These are phyloP conservation scores for Orchesella cincta DNA, from an alignment of 1,140 invertebrate genomes.

Conservation along the genomic window DNA sequence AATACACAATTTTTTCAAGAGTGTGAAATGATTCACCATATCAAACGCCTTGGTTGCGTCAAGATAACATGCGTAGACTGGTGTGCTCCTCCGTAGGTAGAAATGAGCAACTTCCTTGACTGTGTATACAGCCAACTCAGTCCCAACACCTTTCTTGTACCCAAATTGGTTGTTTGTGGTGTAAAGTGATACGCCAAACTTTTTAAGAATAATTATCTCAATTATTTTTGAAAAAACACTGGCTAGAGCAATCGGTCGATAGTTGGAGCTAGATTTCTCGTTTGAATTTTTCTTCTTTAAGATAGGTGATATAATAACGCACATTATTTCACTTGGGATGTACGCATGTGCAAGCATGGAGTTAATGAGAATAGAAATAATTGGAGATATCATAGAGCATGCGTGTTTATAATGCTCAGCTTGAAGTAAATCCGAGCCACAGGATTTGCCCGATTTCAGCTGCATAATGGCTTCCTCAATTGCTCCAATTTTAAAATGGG, in stretches of 20 bases:
- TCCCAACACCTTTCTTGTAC: background rate
- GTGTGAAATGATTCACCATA: background rate
- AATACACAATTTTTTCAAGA: background rate
- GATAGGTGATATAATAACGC: background rate
- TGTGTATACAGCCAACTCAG: background rate
- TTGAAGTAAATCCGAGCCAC: background rate
- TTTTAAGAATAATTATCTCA: background rate
- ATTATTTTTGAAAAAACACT: constrained; percentile 18
- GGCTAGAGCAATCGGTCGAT: constrained; percentile 13
- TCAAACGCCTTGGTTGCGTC: constrained; percentile 23
- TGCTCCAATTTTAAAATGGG: too few species aligned
- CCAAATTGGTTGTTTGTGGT: constrained; percentile 10
- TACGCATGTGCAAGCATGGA: background rate
- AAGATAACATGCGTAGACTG: constrained; percentile 12
- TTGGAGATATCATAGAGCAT: too few species aligned
- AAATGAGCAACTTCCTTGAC: background rate
- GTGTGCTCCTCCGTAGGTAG: background rate
- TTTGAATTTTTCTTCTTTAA: background rate
- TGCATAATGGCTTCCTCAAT: too few species aligned
- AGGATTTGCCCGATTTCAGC: background rate
- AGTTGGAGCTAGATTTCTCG: background rate
- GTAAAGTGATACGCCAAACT: background rate
- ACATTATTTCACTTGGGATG: background rate
- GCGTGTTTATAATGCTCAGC: background rate
- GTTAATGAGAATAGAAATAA: background rate